Evolutionary conservation across 2,888 invertebrate genomes (phyloP).

Genomic region (Dysmachus trigonus): DNA sequence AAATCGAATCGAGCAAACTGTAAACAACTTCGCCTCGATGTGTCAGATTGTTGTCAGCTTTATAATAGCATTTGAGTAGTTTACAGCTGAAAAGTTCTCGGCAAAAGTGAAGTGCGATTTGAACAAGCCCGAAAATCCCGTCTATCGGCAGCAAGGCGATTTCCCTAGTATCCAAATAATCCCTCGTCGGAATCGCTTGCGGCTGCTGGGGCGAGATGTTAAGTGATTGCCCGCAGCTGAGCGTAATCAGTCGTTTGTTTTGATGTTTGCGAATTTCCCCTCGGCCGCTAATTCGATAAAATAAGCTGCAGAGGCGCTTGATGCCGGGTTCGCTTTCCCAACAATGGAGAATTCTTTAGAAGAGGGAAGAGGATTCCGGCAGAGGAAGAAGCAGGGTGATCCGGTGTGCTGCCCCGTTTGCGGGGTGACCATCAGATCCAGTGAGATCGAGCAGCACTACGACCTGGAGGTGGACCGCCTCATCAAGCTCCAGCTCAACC

Average conservation of each 20-base stretch:
- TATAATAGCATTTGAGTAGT: not conserved
- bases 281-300: not conserved
- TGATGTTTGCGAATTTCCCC: not conserved
- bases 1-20: not conserved
- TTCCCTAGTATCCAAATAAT: not conserved
- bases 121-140: not conserved
- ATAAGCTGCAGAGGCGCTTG: not conserved
- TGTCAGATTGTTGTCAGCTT: not conserved
- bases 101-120: not conserved
- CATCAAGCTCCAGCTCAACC: slow-evolving; percentile 64
- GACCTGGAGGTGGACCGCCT: slow-evolving; percentile 81
- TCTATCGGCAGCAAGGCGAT: not conserved
- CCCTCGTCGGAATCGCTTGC: not conserved
- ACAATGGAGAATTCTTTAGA: slow-evolving; percentile 49
- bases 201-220: not conserved
- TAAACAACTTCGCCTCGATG: not conserved
- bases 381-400: slow-evolving; percentile 71
- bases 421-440: slow-evolving; percentile 81
- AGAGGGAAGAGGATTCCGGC: slow-evolving; percentile 61
- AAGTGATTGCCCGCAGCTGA: not conserved
- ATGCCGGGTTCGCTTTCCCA: not conserved
- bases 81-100: not conserved
- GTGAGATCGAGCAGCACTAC: slow-evolving; percentile 86
- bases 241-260: not conserved
- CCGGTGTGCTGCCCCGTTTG: slow-evolving; percentile 89